These are phyloP conservation scores for Rotaria socialis DNA, from an alignment of 2,888 invertebrate species.

Conservation along the genomic window DNA sequence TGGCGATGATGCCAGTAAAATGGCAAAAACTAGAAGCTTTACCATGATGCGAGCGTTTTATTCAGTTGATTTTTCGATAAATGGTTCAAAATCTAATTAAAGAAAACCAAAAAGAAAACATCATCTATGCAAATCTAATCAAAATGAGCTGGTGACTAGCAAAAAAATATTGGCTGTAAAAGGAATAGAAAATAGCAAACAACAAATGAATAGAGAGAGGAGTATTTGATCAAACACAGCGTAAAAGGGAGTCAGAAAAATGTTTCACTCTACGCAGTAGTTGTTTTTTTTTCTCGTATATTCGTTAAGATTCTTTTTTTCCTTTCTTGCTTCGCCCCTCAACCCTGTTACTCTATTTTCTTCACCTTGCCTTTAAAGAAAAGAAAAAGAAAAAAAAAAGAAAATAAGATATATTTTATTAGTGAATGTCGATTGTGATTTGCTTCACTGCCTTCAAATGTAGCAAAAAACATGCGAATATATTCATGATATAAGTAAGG, in stretches of 20 bases:
- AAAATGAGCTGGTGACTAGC: not conserved
- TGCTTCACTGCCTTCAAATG: not conserved
- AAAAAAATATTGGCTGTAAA: not conserved
- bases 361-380: not conserved
- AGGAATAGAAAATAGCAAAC: not conserved
- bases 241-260: not conserved
- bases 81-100: not conserved
- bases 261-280: not conserved
- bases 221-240: not conserved
- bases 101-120: not conserved
- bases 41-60: not conserved
- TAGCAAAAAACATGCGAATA: not conserved
- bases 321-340: not conserved
- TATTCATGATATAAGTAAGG: no score
- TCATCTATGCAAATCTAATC: no score
- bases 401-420: not conserved
- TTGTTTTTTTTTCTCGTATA: not conserved
- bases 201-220: not conserved
- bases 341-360: not conserved
- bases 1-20: not conserved
- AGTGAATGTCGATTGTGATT: not conserved
- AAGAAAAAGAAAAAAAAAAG: not conserved
- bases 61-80: not conserved
- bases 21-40: slow-evolving; percentile 4
- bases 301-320: not conserved